phyloP scores from a whole-genome alignment of 2,113 vertebrate genomes.

The Macquaria ambigua region DNA sequence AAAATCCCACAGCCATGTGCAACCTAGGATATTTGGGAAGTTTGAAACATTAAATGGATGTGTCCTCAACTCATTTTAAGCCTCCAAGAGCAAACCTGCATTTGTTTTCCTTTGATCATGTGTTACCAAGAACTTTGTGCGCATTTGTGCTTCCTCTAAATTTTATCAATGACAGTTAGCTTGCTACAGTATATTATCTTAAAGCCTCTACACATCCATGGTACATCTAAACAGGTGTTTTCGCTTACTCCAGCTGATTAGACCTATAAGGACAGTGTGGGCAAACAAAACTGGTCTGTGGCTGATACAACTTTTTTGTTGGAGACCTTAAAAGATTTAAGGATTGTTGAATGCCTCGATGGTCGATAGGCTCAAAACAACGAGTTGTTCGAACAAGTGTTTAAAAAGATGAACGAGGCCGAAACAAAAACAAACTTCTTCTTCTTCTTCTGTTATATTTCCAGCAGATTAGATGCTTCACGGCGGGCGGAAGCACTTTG shows the following conservation, averaged over 20 bases:
- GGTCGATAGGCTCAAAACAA: too few relatives aligned
- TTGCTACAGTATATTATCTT: background rate
- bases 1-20: background rate
- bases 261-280: background rate
- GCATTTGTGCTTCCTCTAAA: background rate
- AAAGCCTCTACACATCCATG: background rate
- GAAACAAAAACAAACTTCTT: too few relatives aligned
- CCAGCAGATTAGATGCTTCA: too few relatives aligned
- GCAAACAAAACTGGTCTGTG: too few relatives aligned
- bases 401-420: too few relatives aligned
- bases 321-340: too few relatives aligned
- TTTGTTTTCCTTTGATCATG: background rate
- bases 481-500: too few relatives aligned
- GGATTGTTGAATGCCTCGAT: too few relatives aligned
- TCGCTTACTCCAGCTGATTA: background rate
- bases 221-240: background rate
- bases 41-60: background rate
- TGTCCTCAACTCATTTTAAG: background rate
- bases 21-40: background rate
- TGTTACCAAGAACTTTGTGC: background rate
- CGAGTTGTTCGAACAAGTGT: too few relatives aligned
- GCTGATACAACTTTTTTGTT: too few relatives aligned
- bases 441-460: too few relatives aligned
- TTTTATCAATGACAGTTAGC: too few relatives aligned
- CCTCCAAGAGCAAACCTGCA: background rate